A percentile compares a stretch with the other conserved stretches of the same genome.
Conservation (phyloP, 1,140 invertebrate species). For the Drosophila ficusphila region DNA sequence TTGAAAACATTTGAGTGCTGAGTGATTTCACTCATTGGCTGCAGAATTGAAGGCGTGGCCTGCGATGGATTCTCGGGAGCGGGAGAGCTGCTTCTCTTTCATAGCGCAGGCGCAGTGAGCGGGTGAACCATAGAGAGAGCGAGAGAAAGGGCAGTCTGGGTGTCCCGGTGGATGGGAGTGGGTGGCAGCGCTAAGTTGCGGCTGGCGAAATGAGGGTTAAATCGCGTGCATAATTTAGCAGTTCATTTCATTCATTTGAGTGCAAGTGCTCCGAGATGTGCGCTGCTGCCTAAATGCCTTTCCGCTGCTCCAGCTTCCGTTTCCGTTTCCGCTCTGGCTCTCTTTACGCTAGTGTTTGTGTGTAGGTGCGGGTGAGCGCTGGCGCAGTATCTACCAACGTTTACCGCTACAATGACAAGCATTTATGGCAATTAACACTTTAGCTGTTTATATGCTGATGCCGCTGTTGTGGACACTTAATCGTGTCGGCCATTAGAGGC, state of each 20-base stretch:
- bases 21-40: conserved; percentile 53
- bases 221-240: conserved; percentile 83
- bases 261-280: conserved; percentile 71
- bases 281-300: conserved; percentile 52
- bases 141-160: not conserved
- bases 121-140: not conserved
- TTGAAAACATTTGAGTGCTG: conserved; percentile 63
- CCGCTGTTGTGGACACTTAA: conserved; percentile 67
- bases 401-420: conserved; percentile 84
- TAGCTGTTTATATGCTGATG: conserved; percentile 83
- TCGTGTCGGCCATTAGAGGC: conserved; percentile 73
- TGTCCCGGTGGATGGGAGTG: not conserved
- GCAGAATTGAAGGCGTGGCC: conserved; percentile 50
- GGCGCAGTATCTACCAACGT: conserved; percentile 78
- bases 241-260: conserved; percentile 83
- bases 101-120: conserved; percentile 39
- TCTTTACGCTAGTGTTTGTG: conserved; percentile 1
- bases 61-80: conserved; percentile 17
- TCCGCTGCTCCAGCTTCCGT: conserved; percentile 8
- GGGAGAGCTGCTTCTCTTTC: not conserved
- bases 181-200: conserved; percentile 39
- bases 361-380: conserved; percentile 41
- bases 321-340: conserved; percentile 22
- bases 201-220: conserved; percentile 78
- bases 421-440: conserved; percentile 85